These are phyloP conservation scores for Hydrochoerus hydrochaeris DNA, from an alignment of 2,113 vertebrate genomes.

Conservation along the genomic window DNA sequence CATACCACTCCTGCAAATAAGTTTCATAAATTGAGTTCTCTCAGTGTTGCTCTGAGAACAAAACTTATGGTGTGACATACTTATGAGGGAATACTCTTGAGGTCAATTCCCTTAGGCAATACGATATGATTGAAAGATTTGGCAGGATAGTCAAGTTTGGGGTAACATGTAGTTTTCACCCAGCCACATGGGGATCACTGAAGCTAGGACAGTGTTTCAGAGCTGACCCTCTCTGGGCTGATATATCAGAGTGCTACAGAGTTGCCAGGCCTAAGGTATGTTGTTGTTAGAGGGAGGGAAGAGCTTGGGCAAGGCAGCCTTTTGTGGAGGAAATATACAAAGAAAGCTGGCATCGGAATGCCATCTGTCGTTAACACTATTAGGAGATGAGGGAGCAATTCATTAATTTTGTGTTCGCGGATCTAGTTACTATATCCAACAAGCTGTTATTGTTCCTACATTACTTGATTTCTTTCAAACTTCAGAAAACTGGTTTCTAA, in stretches of 20 bases:
- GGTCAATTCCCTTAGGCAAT: background rate
- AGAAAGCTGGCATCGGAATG: background rate
- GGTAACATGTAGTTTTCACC: background rate
- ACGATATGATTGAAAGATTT: background rate
- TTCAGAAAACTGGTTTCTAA: background rate
- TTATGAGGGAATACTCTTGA: background rate
- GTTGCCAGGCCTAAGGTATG: background rate
- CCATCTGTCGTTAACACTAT: background rate
- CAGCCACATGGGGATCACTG: background rate
- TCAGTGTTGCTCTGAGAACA: background rate
- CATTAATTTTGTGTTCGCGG: background rate
- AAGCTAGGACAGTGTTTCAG: background rate
- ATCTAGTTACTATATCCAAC: background rate
- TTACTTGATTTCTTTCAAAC: background rate
- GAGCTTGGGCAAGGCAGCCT: background rate
- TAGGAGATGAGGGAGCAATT: background rate
- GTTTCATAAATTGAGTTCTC: background rate
- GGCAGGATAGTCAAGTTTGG: background rate
- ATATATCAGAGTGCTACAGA: background rate
- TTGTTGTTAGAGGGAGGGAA: background rate
- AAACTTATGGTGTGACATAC: background rate
- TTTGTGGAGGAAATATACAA: background rate
- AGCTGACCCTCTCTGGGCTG: background rate
- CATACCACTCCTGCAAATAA: background rate
- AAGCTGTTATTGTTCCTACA: background rate